Evolutionary conservation across 2,888 invertebrate species (phyloP).

Genomic region (Ferrisia virgata): DNA sequence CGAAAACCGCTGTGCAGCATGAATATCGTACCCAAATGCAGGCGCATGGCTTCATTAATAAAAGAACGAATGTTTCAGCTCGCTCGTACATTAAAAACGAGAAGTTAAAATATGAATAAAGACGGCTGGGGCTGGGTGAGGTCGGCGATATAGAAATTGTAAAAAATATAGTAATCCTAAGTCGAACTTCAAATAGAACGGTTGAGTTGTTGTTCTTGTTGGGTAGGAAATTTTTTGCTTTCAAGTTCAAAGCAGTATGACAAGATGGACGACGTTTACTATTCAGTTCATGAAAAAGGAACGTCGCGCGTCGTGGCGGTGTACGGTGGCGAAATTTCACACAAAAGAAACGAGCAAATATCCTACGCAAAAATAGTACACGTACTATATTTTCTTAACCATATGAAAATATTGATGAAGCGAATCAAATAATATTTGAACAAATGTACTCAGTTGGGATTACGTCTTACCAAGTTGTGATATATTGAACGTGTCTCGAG

Average conservation of each 20-base stretch:
- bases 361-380: neutral
- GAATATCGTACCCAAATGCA: no score
- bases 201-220: neutral
- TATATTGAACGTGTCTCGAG: neutral
- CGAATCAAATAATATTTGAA: conserved; percentile 2
- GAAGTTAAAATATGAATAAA: no score
- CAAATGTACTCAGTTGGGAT: conserved; percentile 2
- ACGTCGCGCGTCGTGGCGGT: no score
- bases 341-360: neutral
- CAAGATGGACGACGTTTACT: neutral
- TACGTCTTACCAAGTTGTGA: neutral
- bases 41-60: no score
- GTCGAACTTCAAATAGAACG: neutral
- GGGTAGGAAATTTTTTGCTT: neutral
- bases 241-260: neutral
- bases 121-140: neutral
- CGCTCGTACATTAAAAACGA: no score
- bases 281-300: neutral
- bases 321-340: neutral
- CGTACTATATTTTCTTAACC: conserved; percentile 4
- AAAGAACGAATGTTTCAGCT: no score
- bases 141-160: no score
- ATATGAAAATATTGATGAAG: neutral
- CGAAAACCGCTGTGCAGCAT: no score
- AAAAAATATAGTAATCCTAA: neutral